Evolutionary conservation across 2,888 invertebrate species (phyloP).

Genomic region (Yponomeuta malinellus): DNA sequence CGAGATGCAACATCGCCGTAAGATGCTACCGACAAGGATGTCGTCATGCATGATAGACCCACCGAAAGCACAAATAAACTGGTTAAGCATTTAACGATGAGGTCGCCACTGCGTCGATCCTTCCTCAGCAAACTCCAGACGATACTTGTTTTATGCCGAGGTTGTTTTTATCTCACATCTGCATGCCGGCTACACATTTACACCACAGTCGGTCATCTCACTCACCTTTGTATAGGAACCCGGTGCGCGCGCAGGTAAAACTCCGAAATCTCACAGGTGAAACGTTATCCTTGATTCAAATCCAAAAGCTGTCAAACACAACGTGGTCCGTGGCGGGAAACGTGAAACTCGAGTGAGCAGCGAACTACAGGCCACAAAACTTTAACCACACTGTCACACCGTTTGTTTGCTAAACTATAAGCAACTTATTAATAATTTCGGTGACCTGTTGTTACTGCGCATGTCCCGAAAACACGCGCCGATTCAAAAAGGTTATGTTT

Average conservation of each 20-base stretch:
- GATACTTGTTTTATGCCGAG: conserved; percentile 25
- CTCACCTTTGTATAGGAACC: conserved; percentile 61
- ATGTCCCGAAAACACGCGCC: conserved; percentile 67
- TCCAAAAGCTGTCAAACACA: conserved; percentile 32
- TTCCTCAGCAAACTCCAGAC: conserved; percentile 8
- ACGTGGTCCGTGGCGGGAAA: conserved; percentile 24
- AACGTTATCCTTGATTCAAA: conserved; percentile 53
- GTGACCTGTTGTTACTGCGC: conserved; percentile 55
- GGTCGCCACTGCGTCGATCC: conserved; percentile 11
- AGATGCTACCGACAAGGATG: conserved; percentile 40
- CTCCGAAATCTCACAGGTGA: conserved; percentile 71
- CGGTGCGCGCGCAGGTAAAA: conserved; percentile 71
- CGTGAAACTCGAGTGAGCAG: conserved; percentile 48
- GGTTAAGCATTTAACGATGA: conserved; percentile 35
- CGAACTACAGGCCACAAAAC: conserved; percentile 41
- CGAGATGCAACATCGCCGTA: conserved; percentile 37
- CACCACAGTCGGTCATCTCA: conserved; percentile 24
- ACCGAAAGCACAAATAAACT: conserved; percentile 37
- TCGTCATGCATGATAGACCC: conserved; percentile 47
- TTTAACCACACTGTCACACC: conserved; percentile 44
- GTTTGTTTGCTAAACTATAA: conserved; percentile 71
- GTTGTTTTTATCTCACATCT: conserved; percentile 30
- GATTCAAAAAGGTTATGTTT: conserved; percentile 68
- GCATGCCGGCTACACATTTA: conserved; percentile 21
- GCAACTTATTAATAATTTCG: conserved; percentile 63